Percentiles rank a stretch among this genome's conserved stretches.
phyloP scores from a whole-genome alignment of 2,797 vertebrate genomes.

The Sylvilagus floridanus region DNA sequence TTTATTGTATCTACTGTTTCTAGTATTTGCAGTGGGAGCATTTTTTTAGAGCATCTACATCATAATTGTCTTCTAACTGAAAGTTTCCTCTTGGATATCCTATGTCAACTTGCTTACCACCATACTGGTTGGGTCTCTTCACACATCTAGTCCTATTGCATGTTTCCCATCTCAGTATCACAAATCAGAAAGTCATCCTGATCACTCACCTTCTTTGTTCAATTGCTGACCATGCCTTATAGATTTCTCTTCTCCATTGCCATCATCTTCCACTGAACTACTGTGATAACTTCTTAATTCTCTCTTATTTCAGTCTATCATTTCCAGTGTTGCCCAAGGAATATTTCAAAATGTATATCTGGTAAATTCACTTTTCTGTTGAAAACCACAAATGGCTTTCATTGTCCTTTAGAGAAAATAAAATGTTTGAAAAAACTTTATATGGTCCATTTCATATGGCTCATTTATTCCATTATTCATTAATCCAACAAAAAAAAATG shows the following conservation, averaged over 20 bases:
- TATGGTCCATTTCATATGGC: not conserved
- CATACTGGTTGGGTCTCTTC: not conserved
- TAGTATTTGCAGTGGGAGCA: not conserved
- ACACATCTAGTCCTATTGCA: not conserved
- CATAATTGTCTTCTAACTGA: not conserved
- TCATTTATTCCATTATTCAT: not conserved
- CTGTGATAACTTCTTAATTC: not conserved
- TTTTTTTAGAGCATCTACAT: not conserved
- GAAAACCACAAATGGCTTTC: not conserved
- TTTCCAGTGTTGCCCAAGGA: not conserved
- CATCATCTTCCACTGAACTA: not conserved
- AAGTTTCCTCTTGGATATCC: not conserved
- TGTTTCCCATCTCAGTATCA: not conserved
- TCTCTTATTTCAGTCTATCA: not conserved
- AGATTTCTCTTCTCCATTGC: not conserved
- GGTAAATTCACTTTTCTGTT: not conserved
- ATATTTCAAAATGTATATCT: not conserved
- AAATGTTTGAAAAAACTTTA: not conserved
- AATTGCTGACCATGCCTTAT: not conserved
- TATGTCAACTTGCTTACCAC: not conserved
- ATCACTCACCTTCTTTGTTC: not conserved
- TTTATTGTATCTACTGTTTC: not conserved
- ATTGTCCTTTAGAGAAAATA: not conserved
- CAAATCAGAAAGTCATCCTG: not conserved
- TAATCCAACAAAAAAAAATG: slow-evolving; percentile 36